Conservation (phyloP, 2,888 invertebrate genomes). For the Drosophila quinaria region DNA sequence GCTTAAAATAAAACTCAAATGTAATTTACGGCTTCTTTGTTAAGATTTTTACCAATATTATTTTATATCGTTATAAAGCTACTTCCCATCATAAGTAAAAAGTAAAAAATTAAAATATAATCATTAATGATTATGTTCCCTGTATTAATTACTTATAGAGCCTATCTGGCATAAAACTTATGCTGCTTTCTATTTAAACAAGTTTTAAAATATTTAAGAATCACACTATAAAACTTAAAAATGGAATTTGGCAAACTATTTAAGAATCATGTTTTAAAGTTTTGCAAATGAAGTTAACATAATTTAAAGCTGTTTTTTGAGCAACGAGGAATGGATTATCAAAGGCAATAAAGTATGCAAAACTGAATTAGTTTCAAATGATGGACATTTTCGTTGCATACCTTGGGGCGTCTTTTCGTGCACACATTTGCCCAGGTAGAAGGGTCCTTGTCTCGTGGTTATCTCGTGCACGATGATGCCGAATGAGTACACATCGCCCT, state of each 20-base stretch:
- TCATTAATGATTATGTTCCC: too few species aligned
- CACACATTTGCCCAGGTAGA: slow-evolving; percentile 90
- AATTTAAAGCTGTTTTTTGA: not conserved
- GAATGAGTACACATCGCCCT: slow-evolving; percentile 98
- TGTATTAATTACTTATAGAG: too few species aligned
- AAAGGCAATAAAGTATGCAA: not conserved
- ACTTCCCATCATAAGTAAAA: too few species aligned
- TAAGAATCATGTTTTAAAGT: not conserved
- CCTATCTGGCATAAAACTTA: too few species aligned
- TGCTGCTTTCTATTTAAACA: not conserved
- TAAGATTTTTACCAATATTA: too few species aligned
- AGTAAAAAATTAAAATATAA: too few species aligned
- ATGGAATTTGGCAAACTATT: not conserved
- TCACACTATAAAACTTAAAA: not conserved
- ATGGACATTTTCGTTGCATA: slow-evolving; percentile 84
- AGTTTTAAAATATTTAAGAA: not conserved
- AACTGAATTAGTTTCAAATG: not conserved
- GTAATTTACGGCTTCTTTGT: too few species aligned
- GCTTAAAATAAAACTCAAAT: too few species aligned
- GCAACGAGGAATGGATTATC: not conserved
- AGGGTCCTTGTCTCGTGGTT: slow-evolving; percentile 94
- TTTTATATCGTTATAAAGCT: too few species aligned
- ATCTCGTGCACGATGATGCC: slow-evolving; percentile 98
- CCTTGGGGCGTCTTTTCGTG: slow-evolving; percentile 90
- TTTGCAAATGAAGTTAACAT: not conserved